Evolutionary conservation across 2,888 invertebrate genomes (phyloP), one percentile per base, ranked within the genome.

Genomic region (Pterostichus madidus): DNA sequence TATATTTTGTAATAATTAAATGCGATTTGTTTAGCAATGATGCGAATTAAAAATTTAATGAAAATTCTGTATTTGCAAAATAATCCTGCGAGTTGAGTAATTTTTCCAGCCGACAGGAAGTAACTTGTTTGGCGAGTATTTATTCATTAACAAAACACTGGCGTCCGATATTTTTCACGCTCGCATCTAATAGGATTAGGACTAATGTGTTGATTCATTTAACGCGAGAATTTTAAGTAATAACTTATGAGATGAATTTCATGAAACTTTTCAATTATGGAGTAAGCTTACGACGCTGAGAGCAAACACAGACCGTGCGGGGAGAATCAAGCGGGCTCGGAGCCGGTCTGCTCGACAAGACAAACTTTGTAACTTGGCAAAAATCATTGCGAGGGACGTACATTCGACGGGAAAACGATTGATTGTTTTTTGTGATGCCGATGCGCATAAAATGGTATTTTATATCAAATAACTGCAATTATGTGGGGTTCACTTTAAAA

Each of bases 161-260:
- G n/a, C 53, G 46, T 49, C 44, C 46, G 59, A 39, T 59, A 59
- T 73, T 71, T 80, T 79, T 71, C 39, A 11, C 52, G 17, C 13
- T 7, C 53, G 53, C 73, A 24, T 46, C 59, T 81, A 81, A 81
- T 81, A 59, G 61, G 81, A 81, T 81, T 81, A 75, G 32, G 44
- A 49, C 81, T 81, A 81, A 81, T 81, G 81, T 81, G 81, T 81
- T 81, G 75, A 81, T 81, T 81, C 81, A 75, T 81, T 81, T 81
- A 68, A 61, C 73, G 61, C 75, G 75, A 49, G 75, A 75, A 81
- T 81, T 81, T 81, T 81, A 81, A 81, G 75, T 81, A 81, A 81
- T 81, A 81, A 81, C 81, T 81, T 81, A 81, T 81, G 81, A 81
- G 81, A 81, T 81, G 73, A 81, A 81, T 75, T 81, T 75, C 59